Percentiles rank a stretch among this genome's conserved stretches.
Evolutionary conservation across 2,888 invertebrate genomes (phyloP).

Genomic region (Andrena fulva): DNA sequence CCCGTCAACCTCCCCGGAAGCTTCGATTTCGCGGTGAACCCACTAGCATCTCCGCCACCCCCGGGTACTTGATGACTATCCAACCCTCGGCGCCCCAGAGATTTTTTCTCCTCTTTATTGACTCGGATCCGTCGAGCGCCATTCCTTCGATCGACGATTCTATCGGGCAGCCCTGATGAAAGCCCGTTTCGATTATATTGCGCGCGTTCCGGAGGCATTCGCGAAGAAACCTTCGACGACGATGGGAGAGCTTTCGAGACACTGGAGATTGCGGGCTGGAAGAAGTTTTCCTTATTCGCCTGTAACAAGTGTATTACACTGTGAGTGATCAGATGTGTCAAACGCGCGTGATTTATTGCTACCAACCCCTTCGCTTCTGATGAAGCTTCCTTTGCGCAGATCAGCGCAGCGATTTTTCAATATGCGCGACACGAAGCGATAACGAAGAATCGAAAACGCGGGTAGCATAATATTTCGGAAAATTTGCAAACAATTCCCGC

Average conservation of each 20-base stretch:
- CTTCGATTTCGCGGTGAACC: slow-evolving; percentile 48
- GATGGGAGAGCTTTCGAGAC: neutral
- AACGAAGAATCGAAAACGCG: slow-evolving; percentile 35
- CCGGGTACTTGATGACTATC: slow-evolving; percentile 60
- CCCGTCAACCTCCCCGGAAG: slow-evolving; percentile 31
- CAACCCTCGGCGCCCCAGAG: slow-evolving; percentile 10
- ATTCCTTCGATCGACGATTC: slow-evolving; percentile 41
- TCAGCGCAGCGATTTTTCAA: neutral
- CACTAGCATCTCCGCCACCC: slow-evolving; percentile 41
- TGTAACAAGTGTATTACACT: too few relatives aligned
- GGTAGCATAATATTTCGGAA: slow-evolving; percentile 29
- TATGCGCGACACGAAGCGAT: neutral
- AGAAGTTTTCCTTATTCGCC: too few relatives aligned
- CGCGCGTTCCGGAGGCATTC: slow-evolving; percentile 14
- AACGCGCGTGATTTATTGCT: neutral
- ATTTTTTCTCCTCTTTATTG: slow-evolving; percentile 59
- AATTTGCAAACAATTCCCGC: slow-evolving; percentile 44
- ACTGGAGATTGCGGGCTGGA: neutral
- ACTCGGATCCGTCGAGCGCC: slow-evolving; percentile 36
- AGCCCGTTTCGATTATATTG: slow-evolving; percentile 38
- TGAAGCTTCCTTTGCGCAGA: neutral
- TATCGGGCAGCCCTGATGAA: slow-evolving; percentile 38
- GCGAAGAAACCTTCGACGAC: neutral
- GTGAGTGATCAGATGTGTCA: too few relatives aligned
- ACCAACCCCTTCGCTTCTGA: neutral